These are phyloP conservation scores for Caenorhabditis sulstoni DNA, from an alignment of 2,888 invertebrate genomes.

Conservation along the genomic window DNA sequence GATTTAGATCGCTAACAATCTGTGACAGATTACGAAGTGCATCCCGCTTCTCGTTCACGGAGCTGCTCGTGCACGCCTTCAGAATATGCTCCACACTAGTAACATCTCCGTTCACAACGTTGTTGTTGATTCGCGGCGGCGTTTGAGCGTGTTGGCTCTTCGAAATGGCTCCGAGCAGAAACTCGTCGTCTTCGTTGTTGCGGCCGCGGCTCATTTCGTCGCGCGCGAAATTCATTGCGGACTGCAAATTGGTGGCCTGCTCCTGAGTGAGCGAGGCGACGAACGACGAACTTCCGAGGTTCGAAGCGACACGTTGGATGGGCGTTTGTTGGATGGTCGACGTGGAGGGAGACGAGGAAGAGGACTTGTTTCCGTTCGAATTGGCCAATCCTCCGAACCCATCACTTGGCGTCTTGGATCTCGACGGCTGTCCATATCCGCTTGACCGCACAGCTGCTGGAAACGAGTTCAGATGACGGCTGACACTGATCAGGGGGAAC, in stretches of 20 bases:
- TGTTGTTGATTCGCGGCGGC: background rate
- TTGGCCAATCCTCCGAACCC: too few relatives aligned
- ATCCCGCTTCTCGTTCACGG: conserved; percentile 35
- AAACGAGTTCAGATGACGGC: too few relatives aligned
- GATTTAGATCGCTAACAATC: conserved; percentile 7
- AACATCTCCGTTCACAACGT: background rate
- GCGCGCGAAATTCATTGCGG: conserved; percentile 41
- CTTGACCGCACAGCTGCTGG: conserved; percentile 43
- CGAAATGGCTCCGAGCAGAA: conserved; percentile 12
- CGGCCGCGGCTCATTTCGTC: conserved; percentile 26
- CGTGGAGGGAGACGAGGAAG: conserved; percentile 31
- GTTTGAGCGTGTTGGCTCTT: conserved; percentile 8
- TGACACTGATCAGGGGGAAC: conserved; percentile 1
- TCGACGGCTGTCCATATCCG: conserved; percentile 31
- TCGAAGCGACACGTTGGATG: conserved; percentile 52
- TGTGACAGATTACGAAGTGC: conserved; percentile 1
- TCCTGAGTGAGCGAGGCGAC: conserved; percentile 45
- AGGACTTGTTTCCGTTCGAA: conserved; percentile 35
- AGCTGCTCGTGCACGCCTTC: conserved; percentile 31
- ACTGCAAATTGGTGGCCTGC: conserved; percentile 31
- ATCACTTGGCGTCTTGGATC: conserved; percentile 39
- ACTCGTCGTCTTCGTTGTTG: conserved; percentile 43
- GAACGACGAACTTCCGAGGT: conserved; percentile 47
- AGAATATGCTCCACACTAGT: conserved; percentile 18
- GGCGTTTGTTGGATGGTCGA: conserved; percentile 39